Conservation (phyloP, 2,888 invertebrate genomes). For the Drymonia ruficornis region DNA sequence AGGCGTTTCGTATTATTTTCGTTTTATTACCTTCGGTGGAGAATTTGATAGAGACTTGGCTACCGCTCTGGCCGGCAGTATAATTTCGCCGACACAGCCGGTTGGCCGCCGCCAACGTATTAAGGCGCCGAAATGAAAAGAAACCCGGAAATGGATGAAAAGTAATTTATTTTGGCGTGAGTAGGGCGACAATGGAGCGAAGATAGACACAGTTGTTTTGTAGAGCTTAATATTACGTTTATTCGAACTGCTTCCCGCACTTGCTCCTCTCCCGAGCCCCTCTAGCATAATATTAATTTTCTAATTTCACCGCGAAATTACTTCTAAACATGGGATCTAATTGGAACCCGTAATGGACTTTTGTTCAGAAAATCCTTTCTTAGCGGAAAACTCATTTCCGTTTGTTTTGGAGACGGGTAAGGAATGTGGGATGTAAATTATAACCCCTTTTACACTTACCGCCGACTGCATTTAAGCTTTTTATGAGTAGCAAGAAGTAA, state of each 20-base stretch:
- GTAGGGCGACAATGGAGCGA: conserved; percentile 50
- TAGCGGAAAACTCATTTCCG: conserved; percentile 44
- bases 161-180: conserved; percentile 69
- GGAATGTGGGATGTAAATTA: conserved; percentile 32
- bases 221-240: neutral
- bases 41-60: conserved; percentile 78
- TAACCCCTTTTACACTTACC: conserved; percentile 23
- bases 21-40: conserved; percentile 71
- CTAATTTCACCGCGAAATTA: conserved; percentile 60
- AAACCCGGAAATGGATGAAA: conserved; percentile 72
- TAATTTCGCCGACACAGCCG: conserved; percentile 73
- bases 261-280: conserved; percentile 15
- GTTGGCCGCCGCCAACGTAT: conserved; percentile 65
- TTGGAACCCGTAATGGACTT: conserved; percentile 60
- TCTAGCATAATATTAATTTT: conserved; percentile 57
- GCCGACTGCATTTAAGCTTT: neutral
- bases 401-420: conserved; percentile 37
- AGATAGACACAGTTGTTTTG: conserved; percentile 26
- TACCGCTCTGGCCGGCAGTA: conserved; percentile 66
- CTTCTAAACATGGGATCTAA: conserved; percentile 61
- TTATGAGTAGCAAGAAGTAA: neutral
- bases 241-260: conserved; percentile 11
- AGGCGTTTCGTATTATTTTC: conserved; percentile 71
- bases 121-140: conserved; percentile 74
- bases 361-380: conserved; percentile 58